Base-by-base conservation (phyloP, 2,113 vertebrate genomes). In the Malurus melanocephalus region DNA sequence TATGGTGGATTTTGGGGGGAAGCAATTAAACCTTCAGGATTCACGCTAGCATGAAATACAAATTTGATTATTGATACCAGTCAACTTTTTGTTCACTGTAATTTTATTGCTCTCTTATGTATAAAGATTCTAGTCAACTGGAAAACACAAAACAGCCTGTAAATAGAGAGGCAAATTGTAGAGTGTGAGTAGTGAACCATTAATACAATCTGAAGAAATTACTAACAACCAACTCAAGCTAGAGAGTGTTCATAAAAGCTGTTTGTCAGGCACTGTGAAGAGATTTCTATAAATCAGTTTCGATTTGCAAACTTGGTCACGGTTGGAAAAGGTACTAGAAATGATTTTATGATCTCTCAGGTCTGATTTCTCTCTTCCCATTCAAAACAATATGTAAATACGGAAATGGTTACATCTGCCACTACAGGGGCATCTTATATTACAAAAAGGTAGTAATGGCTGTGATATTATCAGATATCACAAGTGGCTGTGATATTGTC, bases 31-130 rank as follows among this genome's bases (percentile, higher is more conserved):
- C 16, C 7, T 66, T 53, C 45, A 38, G 42, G 23, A 46, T 75
- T 91, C 49, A 48, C 0, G 0, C 28, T 42, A 61, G 38, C 16
- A n/a, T 57, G 42, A 87, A 76, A 57, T 68, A 27, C 0, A 1
- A 22, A 38, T 77, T 80, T 86, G 9, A 15, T 68, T 55, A n/a
- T 40, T 30, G 61, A 43, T 35, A 53, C 55, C 11, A 27, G 18
- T 33, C 78, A 65, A 11, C 2, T 64, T 79, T 49, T 55, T 77
- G 16, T 61, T 79, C 22, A 7, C 32, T 75, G 24, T 65, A 35
- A 53, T 65, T 88, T 85, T 85, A 43, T n/a, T 78, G 60, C 13
- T 75, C 4, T 57, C 8, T 40, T 74, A 11, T 52, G n/a, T 38
- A 23, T 56, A 77, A 74, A 52, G 11, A 55, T 73, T 69, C 27